Base-by-base conservation (phyloP, 2,888 invertebrate genomes). In the Poecilus cupreus region DNA sequence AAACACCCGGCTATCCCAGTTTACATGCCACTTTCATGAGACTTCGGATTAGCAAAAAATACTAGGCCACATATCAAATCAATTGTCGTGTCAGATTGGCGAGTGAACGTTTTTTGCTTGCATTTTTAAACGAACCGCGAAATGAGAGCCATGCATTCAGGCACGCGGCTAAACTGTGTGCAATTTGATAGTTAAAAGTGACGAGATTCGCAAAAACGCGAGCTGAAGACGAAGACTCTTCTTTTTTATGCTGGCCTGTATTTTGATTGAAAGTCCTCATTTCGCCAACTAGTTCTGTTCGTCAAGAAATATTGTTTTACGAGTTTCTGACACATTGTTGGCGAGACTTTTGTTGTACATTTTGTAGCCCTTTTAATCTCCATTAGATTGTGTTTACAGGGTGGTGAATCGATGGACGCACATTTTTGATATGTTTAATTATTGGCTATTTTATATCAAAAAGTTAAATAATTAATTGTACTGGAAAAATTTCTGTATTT, bases 21-120 rank as follows among this genome's bases (percentile, higher is more conserved):
- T 60, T 26, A 64, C 72, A 39, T 77, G 39, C 64, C 46, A 64
- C 78, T 64, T 78, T 78, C 78, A 43, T 51, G 51, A 16, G 32
- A 32, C 26, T 24, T 24, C 37, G 26, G 32, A 70, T 32, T 26
- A 22, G 77, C 79, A 79, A 79, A 79, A 79, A 79, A 6, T 77
- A 60, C 37, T 79, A 70, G 79, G 79, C 70, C 79, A 79, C 70
- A 79, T 70, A 68, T 68, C 64, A 68, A 68, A 70, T 79, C 79
- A 79, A 79, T 79, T 79, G 79, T 78, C 64, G 64, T 79, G 78
- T 43, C 75, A 75, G 75, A 75, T 51, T 75, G 54, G 57, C 57
- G 26, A 54, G 32, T 57, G 54, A 18, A 54, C 11, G 20, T 68
- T 79, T 79, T 79, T 79, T 79, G 22, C 32, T 22, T 3, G 43